Percentiles rank a stretch among this genome's conserved stretches.
These are phyloP conservation scores for Arctopsyche grandis DNA, from an alignment of 1,140 invertebrate genomes.

Conservation along the genomic window DNA sequence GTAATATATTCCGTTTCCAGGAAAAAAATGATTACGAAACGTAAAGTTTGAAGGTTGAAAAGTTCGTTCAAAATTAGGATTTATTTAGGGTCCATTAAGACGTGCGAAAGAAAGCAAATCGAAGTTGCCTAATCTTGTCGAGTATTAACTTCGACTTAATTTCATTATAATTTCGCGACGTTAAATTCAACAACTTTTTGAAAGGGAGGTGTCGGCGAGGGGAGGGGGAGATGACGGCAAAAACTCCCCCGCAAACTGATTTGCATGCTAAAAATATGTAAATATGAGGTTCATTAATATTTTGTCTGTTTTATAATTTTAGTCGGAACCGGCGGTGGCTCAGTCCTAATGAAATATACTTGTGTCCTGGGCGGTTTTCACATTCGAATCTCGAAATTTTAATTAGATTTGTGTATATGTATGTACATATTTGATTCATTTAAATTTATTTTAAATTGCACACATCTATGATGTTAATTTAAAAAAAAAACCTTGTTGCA, in stretches of 20 bases:
- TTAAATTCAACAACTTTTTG: background rate
- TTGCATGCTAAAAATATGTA: slow-evolving; percentile 8
- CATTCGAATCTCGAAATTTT: too few relatives aligned
- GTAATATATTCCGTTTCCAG: too few relatives aligned
- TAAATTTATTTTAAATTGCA: too few relatives aligned
- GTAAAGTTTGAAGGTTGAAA: too few relatives aligned
- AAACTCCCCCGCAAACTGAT: slow-evolving; percentile 6
- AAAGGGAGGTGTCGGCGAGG: background rate
- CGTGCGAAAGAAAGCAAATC: slow-evolving; percentile 7
- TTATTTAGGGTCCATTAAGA: slow-evolving; percentile 4
- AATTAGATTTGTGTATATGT: too few relatives aligned
- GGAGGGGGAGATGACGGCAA: too few relatives aligned
- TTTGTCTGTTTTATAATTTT: slow-evolving; percentile 1
- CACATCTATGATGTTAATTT: too few relatives aligned
- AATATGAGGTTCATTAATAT: slow-evolving; percentile 8
- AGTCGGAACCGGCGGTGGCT: background rate
- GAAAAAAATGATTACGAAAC: too few relatives aligned
- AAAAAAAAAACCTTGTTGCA: too few relatives aligned
- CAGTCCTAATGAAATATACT: too few relatives aligned
- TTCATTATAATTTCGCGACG: slow-evolving; percentile 1
- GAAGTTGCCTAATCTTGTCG: slow-evolving; percentile 9
- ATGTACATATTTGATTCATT: too few relatives aligned
- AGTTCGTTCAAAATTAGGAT: background rate
- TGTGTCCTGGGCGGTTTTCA: too few relatives aligned
- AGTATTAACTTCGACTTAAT: slow-evolving; percentile 4